phyloP scores from a whole-genome alignment of 1,140 invertebrate genomes.

The Eurosta solidaginis region DNA sequence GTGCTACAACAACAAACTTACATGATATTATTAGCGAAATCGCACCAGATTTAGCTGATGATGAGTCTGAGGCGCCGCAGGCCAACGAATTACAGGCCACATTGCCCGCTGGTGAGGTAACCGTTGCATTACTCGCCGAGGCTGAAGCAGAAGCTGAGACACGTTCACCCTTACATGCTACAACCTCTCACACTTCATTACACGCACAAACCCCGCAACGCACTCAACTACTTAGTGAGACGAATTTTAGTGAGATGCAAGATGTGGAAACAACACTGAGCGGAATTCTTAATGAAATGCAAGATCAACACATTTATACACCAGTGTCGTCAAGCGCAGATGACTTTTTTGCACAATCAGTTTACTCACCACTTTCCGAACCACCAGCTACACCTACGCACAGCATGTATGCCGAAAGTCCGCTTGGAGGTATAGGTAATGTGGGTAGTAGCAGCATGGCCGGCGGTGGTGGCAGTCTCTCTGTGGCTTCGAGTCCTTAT shows the following conservation, averaged over 20 bases:
- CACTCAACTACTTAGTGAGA: conserved; percentile 13
- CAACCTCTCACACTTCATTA: background rate
- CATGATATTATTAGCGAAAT: conserved; percentile 36
- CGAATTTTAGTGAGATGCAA: conserved; percentile 41
- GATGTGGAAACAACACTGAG: conserved; percentile 53
- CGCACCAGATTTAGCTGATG: conserved; percentile 26
- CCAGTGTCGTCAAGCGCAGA: conserved; percentile 47
- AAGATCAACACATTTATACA: conserved; percentile 56
- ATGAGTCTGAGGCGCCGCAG: conserved; percentile 13
- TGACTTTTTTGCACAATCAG: conserved; percentile 50
- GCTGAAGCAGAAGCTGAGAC: background rate
- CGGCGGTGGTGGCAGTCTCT: background rate
- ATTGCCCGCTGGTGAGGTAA: background rate
- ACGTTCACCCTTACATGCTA: background rate
- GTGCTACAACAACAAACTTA: conserved; percentile 19
- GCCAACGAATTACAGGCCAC: background rate
- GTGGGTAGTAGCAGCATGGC: conserved; percentile 15
- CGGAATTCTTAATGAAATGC: conserved; percentile 55
- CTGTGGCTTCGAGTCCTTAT: conserved; percentile 1
- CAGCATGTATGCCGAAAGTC: conserved; percentile 34
- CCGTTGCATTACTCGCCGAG: background rate
- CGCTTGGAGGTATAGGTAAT: background rate
- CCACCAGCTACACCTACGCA: conserved; percentile 16
- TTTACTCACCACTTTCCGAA: conserved; percentile 46
- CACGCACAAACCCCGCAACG: background rate